These are phyloP conservation scores for Chamaetylas fuelleborni DNA, from an alignment of 2,113 vertebrate species.

Conservation along the genomic window DNA sequence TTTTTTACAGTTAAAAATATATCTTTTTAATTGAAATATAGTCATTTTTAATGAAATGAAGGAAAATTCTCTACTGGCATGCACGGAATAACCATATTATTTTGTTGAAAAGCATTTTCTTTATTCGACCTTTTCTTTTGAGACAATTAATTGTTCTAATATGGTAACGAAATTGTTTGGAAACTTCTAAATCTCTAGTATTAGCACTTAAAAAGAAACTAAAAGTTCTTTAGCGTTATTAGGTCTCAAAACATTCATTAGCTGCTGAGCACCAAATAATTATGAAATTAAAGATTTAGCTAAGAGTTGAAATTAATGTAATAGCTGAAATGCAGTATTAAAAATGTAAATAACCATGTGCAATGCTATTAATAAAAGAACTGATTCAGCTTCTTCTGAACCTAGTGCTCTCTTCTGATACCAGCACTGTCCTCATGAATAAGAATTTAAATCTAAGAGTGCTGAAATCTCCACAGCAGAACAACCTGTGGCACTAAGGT, in stretches of 20 bases:
- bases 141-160: not conserved
- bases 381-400: not conserved
- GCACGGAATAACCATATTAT: not conserved
- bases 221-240: not conserved
- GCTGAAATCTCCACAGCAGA: not conserved
- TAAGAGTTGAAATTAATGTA: not conserved
- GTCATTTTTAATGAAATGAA: not conserved
- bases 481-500: not conserved
- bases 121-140: not conserved
- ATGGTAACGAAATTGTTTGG: not conserved
- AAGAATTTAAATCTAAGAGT: not conserved
- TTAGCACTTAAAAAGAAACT: not conserved
- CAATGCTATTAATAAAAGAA: not conserved
- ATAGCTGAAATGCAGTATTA: not conserved
- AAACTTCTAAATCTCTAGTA: not conserved
- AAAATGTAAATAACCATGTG: not conserved
- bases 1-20: not conserved
- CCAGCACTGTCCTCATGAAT: not conserved
- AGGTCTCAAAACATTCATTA: not conserved
- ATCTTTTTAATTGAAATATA: not conserved
- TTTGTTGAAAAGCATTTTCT: not conserved
- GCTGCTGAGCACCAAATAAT: not conserved
- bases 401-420: not conserved
- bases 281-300: not conserved
- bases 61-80: not conserved